A percentile compares a stretch with the other conserved stretches of the same genome.
These are phyloP conservation scores for Digitonthophagus gazella DNA, from an alignment of 2,888 invertebrate genomes.

Conservation along the genomic window DNA sequence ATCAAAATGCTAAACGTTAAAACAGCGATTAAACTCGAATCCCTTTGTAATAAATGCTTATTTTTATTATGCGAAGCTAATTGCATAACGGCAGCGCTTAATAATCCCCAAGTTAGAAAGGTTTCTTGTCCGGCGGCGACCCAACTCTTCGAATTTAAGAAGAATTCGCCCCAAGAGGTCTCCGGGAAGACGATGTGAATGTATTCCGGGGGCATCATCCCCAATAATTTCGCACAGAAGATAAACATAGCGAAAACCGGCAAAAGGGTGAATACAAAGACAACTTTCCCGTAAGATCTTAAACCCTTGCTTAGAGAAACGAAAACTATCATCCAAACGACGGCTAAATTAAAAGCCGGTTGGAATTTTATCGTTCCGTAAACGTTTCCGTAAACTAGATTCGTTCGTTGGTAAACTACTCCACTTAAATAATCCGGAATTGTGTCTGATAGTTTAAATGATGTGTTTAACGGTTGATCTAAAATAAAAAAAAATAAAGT, in stretches of 20 bases:
- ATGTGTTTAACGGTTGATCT: conserved; percentile 42
- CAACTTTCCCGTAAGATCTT: conserved; percentile 79
- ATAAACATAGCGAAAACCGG: conserved; percentile 75
- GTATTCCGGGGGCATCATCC: conserved; percentile 66
- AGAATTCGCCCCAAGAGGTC: conserved; percentile 82
- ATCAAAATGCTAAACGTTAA: conserved; percentile 74
- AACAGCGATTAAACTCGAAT: conserved; percentile 66
- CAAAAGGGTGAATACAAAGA: conserved; percentile 74
- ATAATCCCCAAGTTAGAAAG: conserved; percentile 84
- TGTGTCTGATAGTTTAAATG: conserved; percentile 66
- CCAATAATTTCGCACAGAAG: conserved; percentile 71
- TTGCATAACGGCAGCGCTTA: conserved; percentile 80
- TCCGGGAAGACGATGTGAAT: conserved; percentile 73
- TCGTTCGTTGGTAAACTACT: conserved; percentile 71
- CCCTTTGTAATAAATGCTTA: conserved; percentile 62
- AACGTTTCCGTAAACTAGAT: conserved; percentile 45
- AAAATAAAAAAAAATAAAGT: background rate
- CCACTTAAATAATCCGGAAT: conserved; percentile 84
- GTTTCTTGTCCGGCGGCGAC: conserved; percentile 85
- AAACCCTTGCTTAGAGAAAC: conserved; percentile 84
- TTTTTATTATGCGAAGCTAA: conserved; percentile 72
- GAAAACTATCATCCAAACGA: conserved; percentile 89
- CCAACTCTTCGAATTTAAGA: conserved; percentile 84
- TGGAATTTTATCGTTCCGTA: conserved; percentile 77
- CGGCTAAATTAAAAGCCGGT: conserved; percentile 84